phyloP scores from a whole-genome alignment of 2,888 invertebrate species.

The Eustalomyia histrio region DNA sequence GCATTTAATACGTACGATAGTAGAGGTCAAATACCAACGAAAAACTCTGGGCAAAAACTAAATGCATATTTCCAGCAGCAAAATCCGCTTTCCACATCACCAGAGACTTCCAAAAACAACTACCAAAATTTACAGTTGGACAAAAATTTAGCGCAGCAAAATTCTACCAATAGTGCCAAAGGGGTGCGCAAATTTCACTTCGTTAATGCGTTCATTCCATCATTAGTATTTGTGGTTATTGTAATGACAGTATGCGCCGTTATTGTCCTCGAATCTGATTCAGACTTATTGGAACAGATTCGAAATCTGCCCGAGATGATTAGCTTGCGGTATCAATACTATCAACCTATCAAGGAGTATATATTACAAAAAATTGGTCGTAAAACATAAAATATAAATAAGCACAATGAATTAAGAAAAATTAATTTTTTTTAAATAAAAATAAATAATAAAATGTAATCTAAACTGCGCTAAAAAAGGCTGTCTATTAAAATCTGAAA shows the following conservation, averaged over 20 bases:
- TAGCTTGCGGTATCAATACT: slow-evolving; percentile 88
- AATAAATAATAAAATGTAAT: no score
- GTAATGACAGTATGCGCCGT: slow-evolving; percentile 85
- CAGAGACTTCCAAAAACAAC: slow-evolving; percentile 34
- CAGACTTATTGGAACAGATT: slow-evolving; percentile 84
- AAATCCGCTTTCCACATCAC: slow-evolving; percentile 65
- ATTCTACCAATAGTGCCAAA: slow-evolving; percentile 75
- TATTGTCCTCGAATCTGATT: slow-evolving; percentile 89
- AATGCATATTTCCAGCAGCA: slow-evolving; percentile 22
- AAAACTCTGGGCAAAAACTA: slow-evolving; percentile 3
- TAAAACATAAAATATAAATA: slow-evolving; percentile 66
- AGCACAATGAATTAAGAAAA: background rate
- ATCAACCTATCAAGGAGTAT: slow-evolving; percentile 88
- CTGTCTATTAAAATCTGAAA: no score
- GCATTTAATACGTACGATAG: slow-evolving; percentile 78
- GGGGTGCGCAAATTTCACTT: slow-evolving; percentile 82
- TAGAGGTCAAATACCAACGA: slow-evolving; percentile 58
- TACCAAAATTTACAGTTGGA: slow-evolving; percentile 69
- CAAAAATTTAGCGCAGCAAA: slow-evolving; percentile 66
- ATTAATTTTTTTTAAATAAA: no score
- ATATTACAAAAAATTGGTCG: slow-evolving; percentile 72
- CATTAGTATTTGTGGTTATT: slow-evolving; percentile 87
- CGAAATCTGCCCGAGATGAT: slow-evolving; percentile 89
- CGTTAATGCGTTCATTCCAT: slow-evolving; percentile 87
- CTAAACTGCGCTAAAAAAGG: no score